Conservation (phyloP, 2,797 vertebrate genomes). For the Melanotaenia maccullochi region DNA sequence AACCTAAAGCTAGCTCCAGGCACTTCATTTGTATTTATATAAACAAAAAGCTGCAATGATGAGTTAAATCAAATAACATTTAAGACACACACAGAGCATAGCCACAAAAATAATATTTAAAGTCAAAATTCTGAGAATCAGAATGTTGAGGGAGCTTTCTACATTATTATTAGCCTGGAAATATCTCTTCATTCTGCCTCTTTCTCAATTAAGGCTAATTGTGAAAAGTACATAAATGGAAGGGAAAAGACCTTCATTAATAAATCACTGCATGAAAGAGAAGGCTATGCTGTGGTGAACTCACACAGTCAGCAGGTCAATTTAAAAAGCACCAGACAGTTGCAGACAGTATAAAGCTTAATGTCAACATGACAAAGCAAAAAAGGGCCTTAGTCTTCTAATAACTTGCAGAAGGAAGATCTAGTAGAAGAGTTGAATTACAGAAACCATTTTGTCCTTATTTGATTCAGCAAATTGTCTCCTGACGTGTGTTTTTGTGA, state of each 20-base stretch:
- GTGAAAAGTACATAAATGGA: constrained; percentile 22
- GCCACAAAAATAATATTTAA: constrained; percentile 11
- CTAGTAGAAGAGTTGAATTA: constrained; percentile 20
- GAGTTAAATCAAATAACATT: constrained; percentile 33
- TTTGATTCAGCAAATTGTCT: constrained; percentile 56
- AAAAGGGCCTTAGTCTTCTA: constrained; percentile 15
- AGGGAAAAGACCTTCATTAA: constrained; percentile 39
- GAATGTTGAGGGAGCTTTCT: constrained; percentile 12
- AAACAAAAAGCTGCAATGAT: constrained; percentile 15
- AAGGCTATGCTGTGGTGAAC: constrained; percentile 21
- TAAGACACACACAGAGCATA: constrained; percentile 3
- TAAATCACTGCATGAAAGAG: constrained; percentile 24
- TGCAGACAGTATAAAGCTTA: constrained; percentile 6
- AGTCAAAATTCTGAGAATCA: constrained; percentile 15
- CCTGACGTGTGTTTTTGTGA: constrained; percentile 54
- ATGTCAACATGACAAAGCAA: constrained; percentile 7
- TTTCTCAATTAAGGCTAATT: constrained; percentile 46
- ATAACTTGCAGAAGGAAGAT: constrained; percentile 14
- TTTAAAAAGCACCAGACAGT: constrained; percentile 21
- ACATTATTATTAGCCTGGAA: constrained; percentile 6
- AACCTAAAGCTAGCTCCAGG: constrained; percentile 24
- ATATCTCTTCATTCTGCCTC: constrained; percentile 4
- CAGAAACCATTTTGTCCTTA: constrained; percentile 17
- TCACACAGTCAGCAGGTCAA: constrained; percentile 40
- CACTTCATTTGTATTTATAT: constrained; percentile 38